phyloP scores from a whole-genome alignment of 2,888 invertebrate species.

The Tuta absoluta region DNA sequence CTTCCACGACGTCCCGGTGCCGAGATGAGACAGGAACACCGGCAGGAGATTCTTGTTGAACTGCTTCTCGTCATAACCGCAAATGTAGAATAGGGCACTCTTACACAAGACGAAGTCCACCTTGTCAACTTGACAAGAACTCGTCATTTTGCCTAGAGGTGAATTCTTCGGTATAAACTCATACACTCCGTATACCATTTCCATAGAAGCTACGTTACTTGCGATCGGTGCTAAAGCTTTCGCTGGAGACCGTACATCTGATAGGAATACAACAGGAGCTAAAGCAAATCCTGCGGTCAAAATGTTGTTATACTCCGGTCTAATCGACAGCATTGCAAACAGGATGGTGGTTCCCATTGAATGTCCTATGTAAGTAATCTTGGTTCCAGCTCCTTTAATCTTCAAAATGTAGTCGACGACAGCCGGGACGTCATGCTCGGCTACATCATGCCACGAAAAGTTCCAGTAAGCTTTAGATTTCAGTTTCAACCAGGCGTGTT shows the following conservation, averaged over 20 bases:
- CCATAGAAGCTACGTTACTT: conserved; percentile 81
- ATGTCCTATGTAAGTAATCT: conserved; percentile 90
- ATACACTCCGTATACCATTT: conserved; percentile 83
- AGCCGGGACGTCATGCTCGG: conserved; percentile 91
- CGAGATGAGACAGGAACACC: conserved; percentile 84
- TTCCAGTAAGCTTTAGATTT: conserved; percentile 86
- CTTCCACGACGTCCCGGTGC: conserved; percentile 88
- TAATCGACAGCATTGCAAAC: conserved; percentile 84
- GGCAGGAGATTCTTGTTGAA: conserved; percentile 86
- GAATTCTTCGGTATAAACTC: conserved; percentile 87
- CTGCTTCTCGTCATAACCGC: conserved; percentile 86
- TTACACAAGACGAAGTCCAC: conserved; percentile 83
- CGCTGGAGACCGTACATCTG: conserved; percentile 84
- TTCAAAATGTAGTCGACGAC: conserved; percentile 84
- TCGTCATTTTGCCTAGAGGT: conserved; percentile 79
- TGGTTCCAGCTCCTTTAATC: conserved; percentile 54
- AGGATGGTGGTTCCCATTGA: conserved; percentile 94
- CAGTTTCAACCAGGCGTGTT: conserved; percentile 80
- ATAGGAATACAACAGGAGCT: conserved; percentile 85
- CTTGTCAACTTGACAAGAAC: conserved; percentile 78
- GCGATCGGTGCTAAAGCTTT: conserved; percentile 84
- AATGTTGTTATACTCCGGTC: conserved; percentile 84
- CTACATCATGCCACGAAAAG: conserved; percentile 94
- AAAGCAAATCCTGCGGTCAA: conserved; percentile 84
- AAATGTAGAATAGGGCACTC: conserved; percentile 85